phyloP scores from a whole-genome alignment of 1,140 invertebrate species.

The Ceratitis capitata region DNA sequence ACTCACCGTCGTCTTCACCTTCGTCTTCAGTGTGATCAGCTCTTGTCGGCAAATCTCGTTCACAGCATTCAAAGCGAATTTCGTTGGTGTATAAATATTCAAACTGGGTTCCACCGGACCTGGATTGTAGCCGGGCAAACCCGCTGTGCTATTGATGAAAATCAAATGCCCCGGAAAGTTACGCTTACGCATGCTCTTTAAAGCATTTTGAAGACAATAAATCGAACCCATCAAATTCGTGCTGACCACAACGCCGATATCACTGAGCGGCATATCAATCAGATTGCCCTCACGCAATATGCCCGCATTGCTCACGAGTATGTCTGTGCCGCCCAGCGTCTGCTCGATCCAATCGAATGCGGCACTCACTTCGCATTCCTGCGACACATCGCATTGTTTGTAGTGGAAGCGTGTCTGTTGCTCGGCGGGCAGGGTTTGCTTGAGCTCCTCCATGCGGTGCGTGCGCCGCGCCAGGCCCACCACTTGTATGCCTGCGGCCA shows the following conservation, averaged over 20 bases:
- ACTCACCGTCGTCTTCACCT: slow-evolving; percentile 56
- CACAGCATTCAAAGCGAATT: slow-evolving; percentile 70
- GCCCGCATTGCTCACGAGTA: slow-evolving; percentile 78
- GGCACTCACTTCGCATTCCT: slow-evolving; percentile 71
- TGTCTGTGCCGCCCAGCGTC: slow-evolving; percentile 71
- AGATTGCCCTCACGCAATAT: slow-evolving; percentile 47
- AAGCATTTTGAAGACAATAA: slow-evolving; percentile 69
- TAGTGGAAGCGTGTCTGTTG: slow-evolving; percentile 51
- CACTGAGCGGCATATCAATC: slow-evolving; percentile 49
- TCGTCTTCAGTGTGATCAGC: slow-evolving; percentile 64
- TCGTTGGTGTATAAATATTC: slow-evolving; percentile 70
- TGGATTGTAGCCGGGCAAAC: slow-evolving; percentile 47
- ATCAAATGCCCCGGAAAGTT: slow-evolving; percentile 71
- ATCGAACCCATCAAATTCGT: slow-evolving; percentile 70
- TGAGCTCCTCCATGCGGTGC: slow-evolving; percentile 47
- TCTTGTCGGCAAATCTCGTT: slow-evolving; percentile 73
- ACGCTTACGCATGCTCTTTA: slow-evolving; percentile 70
- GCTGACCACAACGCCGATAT: slow-evolving; percentile 53
- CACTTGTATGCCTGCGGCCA: slow-evolving; percentile 68
- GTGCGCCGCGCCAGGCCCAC: slow-evolving; percentile 68
- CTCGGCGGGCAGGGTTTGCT: slow-evolving; percentile 43
- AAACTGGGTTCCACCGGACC: slow-evolving; percentile 40
- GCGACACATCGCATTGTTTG: slow-evolving; percentile 71
- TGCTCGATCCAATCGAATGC: slow-evolving; percentile 72
- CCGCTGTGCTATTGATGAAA: slow-evolving; percentile 65